Conservation (phyloP, 2,888 invertebrate genomes). For the Anagyrus pseudococci region DNA sequence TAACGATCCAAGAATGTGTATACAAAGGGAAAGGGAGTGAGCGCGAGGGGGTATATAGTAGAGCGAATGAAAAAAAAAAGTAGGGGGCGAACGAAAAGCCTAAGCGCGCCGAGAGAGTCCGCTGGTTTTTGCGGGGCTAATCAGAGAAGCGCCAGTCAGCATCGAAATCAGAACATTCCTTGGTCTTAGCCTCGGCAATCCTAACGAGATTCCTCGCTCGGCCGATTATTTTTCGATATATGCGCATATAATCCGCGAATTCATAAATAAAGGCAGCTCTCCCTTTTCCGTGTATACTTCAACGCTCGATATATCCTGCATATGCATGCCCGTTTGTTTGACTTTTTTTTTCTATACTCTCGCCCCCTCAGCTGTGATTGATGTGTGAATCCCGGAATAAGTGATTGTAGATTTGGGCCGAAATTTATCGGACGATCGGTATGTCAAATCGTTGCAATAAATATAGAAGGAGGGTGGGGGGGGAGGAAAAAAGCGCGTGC, state of each 20-base stretch:
- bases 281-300: not conserved
- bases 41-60: not conserved
- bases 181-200: constrained; percentile 21
- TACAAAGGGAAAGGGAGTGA: constrained; percentile 4
- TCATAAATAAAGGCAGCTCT: constrained; percentile 23
- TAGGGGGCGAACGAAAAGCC: constrained; percentile 13
- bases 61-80: constrained; percentile 30
- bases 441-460: constrained; percentile 29
- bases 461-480: constrained; percentile 8
- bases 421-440: constrained; percentile 27
- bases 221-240: constrained; percentile 8
- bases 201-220: constrained; percentile 20
- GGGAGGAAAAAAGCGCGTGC: constrained; percentile 10
- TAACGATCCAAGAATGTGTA: constrained; percentile 27
- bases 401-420: constrained; percentile 30
- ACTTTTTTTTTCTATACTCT: constrained; percentile 3
- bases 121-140: constrained; percentile 31
- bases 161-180: constrained; percentile 35
- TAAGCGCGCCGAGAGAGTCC: constrained; percentile 8
- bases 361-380: constrained; percentile 23
- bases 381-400: constrained; percentile 36
- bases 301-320: too few relatives aligned
- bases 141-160: constrained; percentile 38
- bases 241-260: constrained; percentile 14
- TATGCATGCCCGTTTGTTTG: too few relatives aligned